phyloP scores from a whole-genome alignment of 2,797 vertebrate species.

The Aeoliscus strigatus region DNA sequence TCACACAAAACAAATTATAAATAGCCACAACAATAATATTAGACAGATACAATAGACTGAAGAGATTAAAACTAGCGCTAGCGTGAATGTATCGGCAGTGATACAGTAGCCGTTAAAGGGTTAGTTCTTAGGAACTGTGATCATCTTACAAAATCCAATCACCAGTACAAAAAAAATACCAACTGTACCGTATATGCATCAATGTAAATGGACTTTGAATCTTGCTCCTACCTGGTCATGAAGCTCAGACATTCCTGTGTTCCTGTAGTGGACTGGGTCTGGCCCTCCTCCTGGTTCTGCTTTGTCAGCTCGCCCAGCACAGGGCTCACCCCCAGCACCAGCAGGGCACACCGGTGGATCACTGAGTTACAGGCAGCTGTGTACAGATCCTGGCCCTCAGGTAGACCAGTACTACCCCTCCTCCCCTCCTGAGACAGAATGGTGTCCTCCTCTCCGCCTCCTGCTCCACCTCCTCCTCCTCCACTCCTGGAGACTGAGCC shows the following conservation, averaged over 20 bases:
- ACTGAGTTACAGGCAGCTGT: conserved; percentile 95
- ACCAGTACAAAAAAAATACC: no score
- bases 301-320: conserved; percentile 81
- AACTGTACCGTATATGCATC: no score
- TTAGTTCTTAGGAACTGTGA: no score
- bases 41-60: no score
- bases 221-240: conserved; percentile 87
- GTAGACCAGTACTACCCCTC: conserved; percentile 80
- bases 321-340: conserved; percentile 89
- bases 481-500: conserved; percentile 69
- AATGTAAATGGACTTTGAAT: no score
- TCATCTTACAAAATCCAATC: no score
- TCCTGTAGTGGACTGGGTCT: conserved; percentile 66
- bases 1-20: no score
- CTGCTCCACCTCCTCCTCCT: conserved; percentile 22
- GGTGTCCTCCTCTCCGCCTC: conserved; percentile 74
- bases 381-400: conserved; percentile 92
- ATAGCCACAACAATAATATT: no score
- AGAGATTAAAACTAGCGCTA: no score
- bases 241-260: conserved; percentile 81
- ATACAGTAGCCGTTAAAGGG: no score
- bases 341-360: conserved; percentile 92
- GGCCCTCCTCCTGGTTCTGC: conserved; percentile 79
- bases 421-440: conserved; percentile 80
- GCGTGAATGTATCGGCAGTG: no score